Evolutionary conservation across 2,113 vertebrate genomes (phyloP), one percentile per base, ranked within the genome.

Genomic region (Chionodraco myersi): DNA sequence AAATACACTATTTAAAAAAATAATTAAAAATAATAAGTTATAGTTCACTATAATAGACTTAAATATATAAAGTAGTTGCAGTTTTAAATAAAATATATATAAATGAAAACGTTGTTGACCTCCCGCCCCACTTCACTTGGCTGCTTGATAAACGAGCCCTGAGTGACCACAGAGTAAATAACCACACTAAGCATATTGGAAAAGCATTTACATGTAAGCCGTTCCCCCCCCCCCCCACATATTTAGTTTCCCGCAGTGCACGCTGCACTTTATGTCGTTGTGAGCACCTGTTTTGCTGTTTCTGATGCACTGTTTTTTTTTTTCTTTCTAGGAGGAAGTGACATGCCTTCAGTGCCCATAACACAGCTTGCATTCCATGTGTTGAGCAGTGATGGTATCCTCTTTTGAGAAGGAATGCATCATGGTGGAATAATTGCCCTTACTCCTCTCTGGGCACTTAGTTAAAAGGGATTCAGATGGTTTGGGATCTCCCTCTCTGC

Each of bases 401-500:
- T 90, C 87, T 88, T 92, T 87, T 88, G 86, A 88, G 84, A 79
- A 93, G 91, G 94, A 94, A 94, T 92, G 92, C 90, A 92, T 91
- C 88, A 87, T 80, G 85, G 84, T 92, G 92, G 92, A 94, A 92
- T 94, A 93, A 95, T 94, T 93, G 87, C 88, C 88, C 87, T 91
- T 77, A 92, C 89, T 92, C 83, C 83, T 92, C 88, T 91, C 88
- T 88, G 80, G 82, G 75, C 90, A 92, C 90, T 93, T 85, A 93
- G 89, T 92, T 91, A 92, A 94, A 95, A 93, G 91, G 86, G 92
- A 92, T 93, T 95, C 92, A 93, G 90, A 94, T 94, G 92, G 91
- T 93, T 92, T 92, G 88, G 82, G 93, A 92, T 90, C 89, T 84
- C 81, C 91, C 79, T 89, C 86, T 79, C 84, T 80, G 48, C 80